Evolutionary conservation across 1,140 invertebrate genomes (phyloP), one percentile per base, ranked within the genome.

Genomic region (Drosophila willistoni): DNA sequence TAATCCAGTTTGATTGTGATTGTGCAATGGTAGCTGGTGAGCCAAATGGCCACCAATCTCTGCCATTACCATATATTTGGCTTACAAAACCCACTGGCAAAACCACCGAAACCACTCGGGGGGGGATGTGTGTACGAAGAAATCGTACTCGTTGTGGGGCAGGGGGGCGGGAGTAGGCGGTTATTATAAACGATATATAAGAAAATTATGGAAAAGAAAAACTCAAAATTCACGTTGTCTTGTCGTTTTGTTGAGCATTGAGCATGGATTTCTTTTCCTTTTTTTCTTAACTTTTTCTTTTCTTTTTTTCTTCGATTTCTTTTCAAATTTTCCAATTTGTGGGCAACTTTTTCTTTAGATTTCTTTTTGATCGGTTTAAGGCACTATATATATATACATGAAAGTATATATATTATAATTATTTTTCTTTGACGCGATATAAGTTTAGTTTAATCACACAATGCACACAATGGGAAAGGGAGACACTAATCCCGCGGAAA

Each of bases 11-110:
- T 91, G 85, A 79, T 92, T 91, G 78, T 92, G 91, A 91, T 93
- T 93, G 90, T 93, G 93, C 92, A 93, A 92, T 70, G 93, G 93
- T 92, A 93, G 91, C 92, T 94, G 93, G 92, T 94, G 93, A 93
- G 93, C 93, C 92, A 93, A 93, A 93, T 93, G 93, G 92, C 93
- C 93, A 92, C 93, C 93, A 86, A 92, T 92, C 93, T 94, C 93
- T 93, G 93, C 93, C 93, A 94, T 94, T 93, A 93, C 93, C 93
- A 94, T 94, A 93, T 91, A 91, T 91, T 91, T 90, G 83, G 87
- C 81, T 91, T 90, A 87, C 78, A 77, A 72, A 89, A 71, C 79
- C 72, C 71, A 51, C 44, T 51, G 17, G 44, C 17, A 51, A 51
- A 51, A 51, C 44, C 44, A 51, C 44, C 44, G 19, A 51, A 51